Evolutionary conservation across 2,797 vertebrate species (phyloP).

Genomic region (Parauchenoglanis ngamensis): DNA sequence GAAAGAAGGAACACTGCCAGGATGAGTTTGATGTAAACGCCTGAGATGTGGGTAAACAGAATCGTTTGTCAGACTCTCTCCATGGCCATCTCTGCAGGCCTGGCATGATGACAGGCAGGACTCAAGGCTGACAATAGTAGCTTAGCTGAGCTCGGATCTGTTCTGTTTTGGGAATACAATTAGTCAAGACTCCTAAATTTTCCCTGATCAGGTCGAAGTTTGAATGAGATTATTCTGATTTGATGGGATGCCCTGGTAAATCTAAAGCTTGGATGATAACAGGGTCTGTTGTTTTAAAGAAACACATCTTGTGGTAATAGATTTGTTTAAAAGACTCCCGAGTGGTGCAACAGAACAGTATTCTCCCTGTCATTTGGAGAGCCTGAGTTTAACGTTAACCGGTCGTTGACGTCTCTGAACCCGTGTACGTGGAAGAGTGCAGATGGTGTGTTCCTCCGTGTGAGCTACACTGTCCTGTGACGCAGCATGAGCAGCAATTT

Average conservation of each 20-base stretch:
- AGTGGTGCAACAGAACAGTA: neutral
- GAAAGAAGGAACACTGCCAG: conserved; percentile 58
- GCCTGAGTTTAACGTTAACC: neutral
- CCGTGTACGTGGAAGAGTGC: neutral
- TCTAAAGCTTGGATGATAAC: neutral
- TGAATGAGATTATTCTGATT: conserved; percentile 26
- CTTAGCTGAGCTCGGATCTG: conserved; percentile 50
- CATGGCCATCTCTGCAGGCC: conserved; percentile 46
- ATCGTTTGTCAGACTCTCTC: conserved; percentile 61
- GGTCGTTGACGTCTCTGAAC: neutral
- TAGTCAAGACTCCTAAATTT: conserved; percentile 41
- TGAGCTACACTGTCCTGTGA: neutral
- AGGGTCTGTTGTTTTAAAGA: neutral
- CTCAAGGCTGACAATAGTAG: conserved; percentile 58
- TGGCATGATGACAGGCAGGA: conserved; percentile 60
- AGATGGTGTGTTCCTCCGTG: neutral
- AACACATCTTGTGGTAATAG: neutral
- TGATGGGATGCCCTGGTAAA: neutral
- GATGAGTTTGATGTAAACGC: conserved; percentile 62
- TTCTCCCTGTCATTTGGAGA: neutral
- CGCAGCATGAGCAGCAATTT: neutral
- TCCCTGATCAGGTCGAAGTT: conserved; percentile 28
- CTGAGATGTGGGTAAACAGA: conserved; percentile 63
- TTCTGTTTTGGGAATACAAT: conserved; percentile 61
- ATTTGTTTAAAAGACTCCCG: neutral